A percentile compares a stretch with the other conserved stretches of the same genome.
Evolutionary conservation across 2,888 invertebrate genomes (phyloP).

Genomic region (Timandra comae): DNA sequence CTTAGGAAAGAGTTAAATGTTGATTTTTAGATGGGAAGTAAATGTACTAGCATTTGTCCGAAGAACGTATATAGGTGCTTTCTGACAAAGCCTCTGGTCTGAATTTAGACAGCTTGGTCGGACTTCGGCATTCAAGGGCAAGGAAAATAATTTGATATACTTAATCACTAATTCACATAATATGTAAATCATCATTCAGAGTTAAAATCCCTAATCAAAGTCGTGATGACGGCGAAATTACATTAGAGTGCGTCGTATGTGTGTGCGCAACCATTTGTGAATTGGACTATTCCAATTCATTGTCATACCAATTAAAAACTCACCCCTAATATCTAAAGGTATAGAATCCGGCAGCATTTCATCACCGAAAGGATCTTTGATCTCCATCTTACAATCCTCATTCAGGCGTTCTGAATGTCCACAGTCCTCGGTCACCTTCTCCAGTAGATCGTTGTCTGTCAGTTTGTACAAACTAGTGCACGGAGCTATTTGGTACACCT

Average conservation of each 20-base stretch:
- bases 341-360: constrained; percentile 34
- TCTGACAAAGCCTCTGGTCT: too few species aligned
- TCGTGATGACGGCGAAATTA: too few species aligned
- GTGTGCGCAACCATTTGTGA: too few species aligned
- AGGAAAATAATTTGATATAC: neutral
- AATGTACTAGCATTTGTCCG: too few species aligned
- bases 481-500: constrained; percentile 41
- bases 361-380: constrained; percentile 28
- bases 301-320: too few species aligned
- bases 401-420: constrained; percentile 29
- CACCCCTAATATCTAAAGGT: constrained; percentile 36
- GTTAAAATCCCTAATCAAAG: too few species aligned
- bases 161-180: too few species aligned
- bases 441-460: constrained; percentile 29
- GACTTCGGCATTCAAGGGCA: neutral
- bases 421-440: constrained; percentile 37
- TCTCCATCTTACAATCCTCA: constrained; percentile 29
- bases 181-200: too few species aligned
- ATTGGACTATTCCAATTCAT: too few species aligned
- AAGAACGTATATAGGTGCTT: too few species aligned
- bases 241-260: too few species aligned
- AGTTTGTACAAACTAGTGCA: constrained; percentile 48
- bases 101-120: neutral
- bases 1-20: constrained; percentile 25
- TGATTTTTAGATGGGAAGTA: neutral